Evolutionary conservation across 2,797 vertebrate genomes (phyloP), one percentile per base, ranked within the genome.

Genomic region (Tapera naevia): DNA sequence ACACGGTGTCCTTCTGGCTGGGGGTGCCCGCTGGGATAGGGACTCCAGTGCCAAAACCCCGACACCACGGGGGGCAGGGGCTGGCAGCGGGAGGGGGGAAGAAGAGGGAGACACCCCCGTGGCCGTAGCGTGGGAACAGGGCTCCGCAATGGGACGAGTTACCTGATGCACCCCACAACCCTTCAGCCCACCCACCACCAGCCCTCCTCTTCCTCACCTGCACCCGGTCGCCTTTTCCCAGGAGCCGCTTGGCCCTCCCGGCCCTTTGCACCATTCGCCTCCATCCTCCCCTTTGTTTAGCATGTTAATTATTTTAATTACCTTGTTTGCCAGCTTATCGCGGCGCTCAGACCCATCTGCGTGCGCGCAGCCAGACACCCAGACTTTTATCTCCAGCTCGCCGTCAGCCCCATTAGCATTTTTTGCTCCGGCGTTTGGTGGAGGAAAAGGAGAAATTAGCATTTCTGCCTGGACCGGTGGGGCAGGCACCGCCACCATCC

Each of bases 261-360:
- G 72, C 92, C 92, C 94, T 97, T 96, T 95, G 96, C 97, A 93
- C 82, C 45, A 13, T 92, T 97, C 74, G 78, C 93, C 93, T 96
- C 88, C 95, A 96, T 97, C 94, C 93, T 95, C 97, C 96, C 95
- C 95, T 96, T 96, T 97, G 97, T 97, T 97, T 97, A 97, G 97
- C 96, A 96, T 97, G 97, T 97, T 97, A 97, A 97, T 97, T 97
- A 96, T 97, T 97, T 97, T 97, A 97, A 97, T 97, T 97, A 96
- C 94, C 96, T 97, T 97, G 96, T 97, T 97, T 97, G 96, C 96
- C 91, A 91, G 97, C 96, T 97, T 97, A 97, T 97, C 97, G 92
- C 92, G 1, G 76, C 61, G 80, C 95, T 97, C 97, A 97, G 97
- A 95, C 95, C 97, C 97, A 95, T 95, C 97, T 94, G 86, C 17